Evolutionary conservation across 2,113 vertebrate genomes (phyloP), one percentile per base, ranked within the genome.

Genomic region (Sebastes schlegelii): DNA sequence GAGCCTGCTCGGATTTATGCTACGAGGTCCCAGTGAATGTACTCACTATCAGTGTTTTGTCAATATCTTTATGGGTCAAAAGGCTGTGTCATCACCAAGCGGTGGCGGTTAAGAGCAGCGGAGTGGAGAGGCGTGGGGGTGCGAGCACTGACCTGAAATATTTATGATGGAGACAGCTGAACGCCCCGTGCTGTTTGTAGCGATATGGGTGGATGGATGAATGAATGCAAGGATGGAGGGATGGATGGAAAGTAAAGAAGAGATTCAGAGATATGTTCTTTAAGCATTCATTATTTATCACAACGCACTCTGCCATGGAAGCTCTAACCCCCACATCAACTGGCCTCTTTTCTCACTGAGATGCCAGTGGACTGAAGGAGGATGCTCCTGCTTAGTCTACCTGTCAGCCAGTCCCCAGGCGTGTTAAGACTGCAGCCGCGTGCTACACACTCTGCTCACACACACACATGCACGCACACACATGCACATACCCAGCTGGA

Each of bases 251-350:
- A 90, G 82, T 84, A 67, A 85, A 77, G 84, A 70, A 85, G 88
- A 87, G 86, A 88, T 86, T 85, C 52, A 67, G 79, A 91, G 90
- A 93, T 93, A 83, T 88, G 79, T 94, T 91, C 91, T 91, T 92
- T 82, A 83, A 82, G 80, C 90, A 91, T 95, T 89, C 90, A 95
- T 95, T 92, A 95, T 95, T 95, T 94, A 95, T 89, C 66, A 64
- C 73, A 76, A 87, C 80, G 13, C 91, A 88, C 90, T 92, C 86
- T 90, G 86, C 88, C 84, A 85, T 67, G 77, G 88, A 90, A 70
- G 82, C 91, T 88, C 77, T 74, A 88, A 91, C 85, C 93, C 93
- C 90, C 93, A 84, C 71, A 86, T 94, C 93, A 94, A 94, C 94
- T 94, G 93, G 91, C 94, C 95, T 95, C 91, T 85, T 94, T 95